phyloP scores from a whole-genome alignment of 2,797 vertebrate species.

The Mastacembelus armatus region DNA sequence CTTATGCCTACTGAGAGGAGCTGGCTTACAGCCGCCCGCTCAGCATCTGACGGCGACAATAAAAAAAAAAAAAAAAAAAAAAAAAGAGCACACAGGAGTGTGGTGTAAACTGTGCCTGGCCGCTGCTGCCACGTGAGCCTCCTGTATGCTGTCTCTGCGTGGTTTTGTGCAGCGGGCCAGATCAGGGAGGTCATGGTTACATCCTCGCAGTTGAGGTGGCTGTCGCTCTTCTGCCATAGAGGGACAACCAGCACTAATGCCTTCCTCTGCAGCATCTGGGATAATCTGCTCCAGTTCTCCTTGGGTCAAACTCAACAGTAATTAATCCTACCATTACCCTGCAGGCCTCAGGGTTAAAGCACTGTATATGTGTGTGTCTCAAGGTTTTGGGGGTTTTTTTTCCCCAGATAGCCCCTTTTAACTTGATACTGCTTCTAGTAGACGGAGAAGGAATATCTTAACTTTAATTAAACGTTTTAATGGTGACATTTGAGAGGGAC shows the following conservation, averaged over 20 bases:
- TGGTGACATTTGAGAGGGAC: slow-evolving; percentile 46
- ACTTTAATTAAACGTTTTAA: slow-evolving; percentile 58
- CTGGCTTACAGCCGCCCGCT: slow-evolving; percentile 35
- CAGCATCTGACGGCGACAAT: slow-evolving; percentile 11
- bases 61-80: too few relatives aligned
- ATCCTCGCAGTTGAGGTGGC: slow-evolving; percentile 51
- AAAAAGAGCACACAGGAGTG: neutral
- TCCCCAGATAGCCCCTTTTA: slow-evolving; percentile 49
- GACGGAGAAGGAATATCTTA: slow-evolving; percentile 1
- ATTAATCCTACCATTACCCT: slow-evolving; percentile 80
- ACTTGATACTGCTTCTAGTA: neutral
- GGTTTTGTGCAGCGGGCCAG: slow-evolving; percentile 40
- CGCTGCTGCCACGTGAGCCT: slow-evolving; percentile 38
- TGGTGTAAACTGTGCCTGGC: slow-evolving; percentile 10
- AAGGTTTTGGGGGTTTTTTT: slow-evolving; percentile 36
- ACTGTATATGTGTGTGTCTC: slow-evolving; percentile 50
- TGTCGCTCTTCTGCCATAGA: slow-evolving; percentile 52
- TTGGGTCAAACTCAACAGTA: slow-evolving; percentile 82
- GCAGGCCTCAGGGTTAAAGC: slow-evolving; percentile 60
- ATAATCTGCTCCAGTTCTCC: slow-evolving; percentile 82
- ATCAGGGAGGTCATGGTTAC: slow-evolving; percentile 60
- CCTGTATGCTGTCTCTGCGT: slow-evolving; percentile 23
- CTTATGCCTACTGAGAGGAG: slow-evolving; percentile 63
- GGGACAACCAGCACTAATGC: slow-evolving; percentile 63
- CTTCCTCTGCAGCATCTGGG: slow-evolving; percentile 77